phyloP scores from a whole-genome alignment of 2,113 vertebrate species.

The Rhodinocichla rosea region DNA sequence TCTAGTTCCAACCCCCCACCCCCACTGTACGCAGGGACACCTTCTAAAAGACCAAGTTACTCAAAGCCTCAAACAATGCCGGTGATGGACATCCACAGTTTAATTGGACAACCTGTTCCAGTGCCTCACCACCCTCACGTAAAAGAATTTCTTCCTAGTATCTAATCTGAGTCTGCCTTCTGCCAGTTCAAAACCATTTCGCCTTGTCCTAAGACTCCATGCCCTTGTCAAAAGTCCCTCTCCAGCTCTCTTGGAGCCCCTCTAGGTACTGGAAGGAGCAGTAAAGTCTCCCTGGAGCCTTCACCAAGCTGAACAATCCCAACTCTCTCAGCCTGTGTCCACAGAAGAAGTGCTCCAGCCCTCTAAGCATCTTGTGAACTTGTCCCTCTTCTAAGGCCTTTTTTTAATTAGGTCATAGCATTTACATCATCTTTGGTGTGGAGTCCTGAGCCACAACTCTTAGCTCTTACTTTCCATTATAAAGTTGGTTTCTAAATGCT shows the following conservation, averaged over 20 bases:
- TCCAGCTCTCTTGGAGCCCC: background rate
- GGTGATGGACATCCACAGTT: background rate
- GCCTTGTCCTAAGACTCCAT: background rate
- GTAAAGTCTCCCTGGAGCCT: background rate
- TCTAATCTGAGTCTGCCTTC: background rate
- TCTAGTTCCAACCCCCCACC: background rate
- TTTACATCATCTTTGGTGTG: background rate
- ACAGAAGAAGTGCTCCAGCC: background rate
- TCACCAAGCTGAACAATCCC: background rate
- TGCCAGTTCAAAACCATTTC: background rate
- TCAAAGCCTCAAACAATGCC: background rate
- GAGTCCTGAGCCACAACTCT: background rate
- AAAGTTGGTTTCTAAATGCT: background rate
- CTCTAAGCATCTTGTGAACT: background rate
- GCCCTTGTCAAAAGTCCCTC: background rate
- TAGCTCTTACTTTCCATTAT: background rate
- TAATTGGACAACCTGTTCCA: background rate
- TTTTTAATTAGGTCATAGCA: background rate
- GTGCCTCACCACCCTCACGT: background rate
- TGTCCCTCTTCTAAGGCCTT: background rate
- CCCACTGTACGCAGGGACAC: rapidly evolving
- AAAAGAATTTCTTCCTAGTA: background rate
- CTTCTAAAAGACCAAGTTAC: background rate
- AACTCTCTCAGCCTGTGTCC: background rate
- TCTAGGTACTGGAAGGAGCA: background rate